Evolutionary conservation across 2,888 invertebrate species (phyloP), one percentile per base, ranked within the genome.

Genomic region (Tolmerus cingulatus): DNA sequence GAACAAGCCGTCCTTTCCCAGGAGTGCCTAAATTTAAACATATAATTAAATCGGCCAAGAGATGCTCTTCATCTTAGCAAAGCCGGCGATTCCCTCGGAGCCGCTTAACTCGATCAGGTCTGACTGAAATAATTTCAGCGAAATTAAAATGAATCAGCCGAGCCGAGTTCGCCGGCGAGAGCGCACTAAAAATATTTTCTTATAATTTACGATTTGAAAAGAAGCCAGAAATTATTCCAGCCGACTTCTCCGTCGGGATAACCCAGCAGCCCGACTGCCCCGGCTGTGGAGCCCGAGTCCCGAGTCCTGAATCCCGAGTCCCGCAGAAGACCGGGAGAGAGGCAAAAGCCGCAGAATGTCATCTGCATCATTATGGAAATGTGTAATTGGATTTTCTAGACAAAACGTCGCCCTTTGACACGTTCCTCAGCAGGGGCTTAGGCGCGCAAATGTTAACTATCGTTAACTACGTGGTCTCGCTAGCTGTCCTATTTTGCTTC

Each of bases 321-420:
- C 76, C 30, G n/a, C 9, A 43, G 40, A 34, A 66, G 40, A 7
- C 5, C 27, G 8, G 8, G 8, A n/a, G 19, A 76, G 34, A 19
- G 37, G 76, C n/a, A 55, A 82, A 43, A 85, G 46, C 85, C 85
- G 40, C 85, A 74, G 40, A 85, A 85, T 85, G 85, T 85, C 74
- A 85, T 74, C 74, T 79, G 76, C 74, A 82, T 66, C 74, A 81
- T 87, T 81, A 87, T 66, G 76, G 82, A 87, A 82, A 82, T 74
- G 34, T 77, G 57, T 87, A 77, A 77, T 84, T 84, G 82, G 43
- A 87, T 74, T 87, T 87, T 85, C 84, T 27, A 84, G 78, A 79
- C 87, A 87, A 86, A 87, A 86, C 78, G 86, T 86, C 86, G 86
- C 86, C 86, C 86, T 57, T 86, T 86, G 40, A 57, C 78, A 46